Base-by-base conservation (phyloP, 1,140 invertebrate species). In the Sweltsa coloradensis region DNA sequence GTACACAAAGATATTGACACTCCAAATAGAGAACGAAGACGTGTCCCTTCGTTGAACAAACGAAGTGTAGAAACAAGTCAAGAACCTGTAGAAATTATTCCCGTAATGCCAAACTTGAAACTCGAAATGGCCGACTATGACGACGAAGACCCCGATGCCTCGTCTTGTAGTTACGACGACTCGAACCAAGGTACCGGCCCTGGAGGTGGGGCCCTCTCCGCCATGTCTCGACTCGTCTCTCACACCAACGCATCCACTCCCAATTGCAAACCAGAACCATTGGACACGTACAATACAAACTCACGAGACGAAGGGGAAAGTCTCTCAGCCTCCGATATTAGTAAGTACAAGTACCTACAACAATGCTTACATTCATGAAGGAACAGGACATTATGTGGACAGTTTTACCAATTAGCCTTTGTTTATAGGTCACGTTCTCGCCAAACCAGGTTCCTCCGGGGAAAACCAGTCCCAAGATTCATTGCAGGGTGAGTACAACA, bases 61-160 rank as follows among this genome's bases (percentile, higher is more conserved):
- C 27, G 23, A 11, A 22, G 6, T 45, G 16, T 11, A 11, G 22
- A 9, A n/a, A 34, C 47, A 29, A 49, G 41, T 29, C 14, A 11
- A 2, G 36, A 69, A 49, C 66, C 67, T 0, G 65, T 69, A 18
- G 67, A 70, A 59, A 68, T 69, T 51, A 69, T 69, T 49, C 67
- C 67, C 11, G 53, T 70, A 5, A 66, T 70, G 64, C 66, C 67
- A 51, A 68, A 67, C 51, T 55, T 69, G 13, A 69, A 70, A 51
- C 26, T 69, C 34, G 67, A 69, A 55, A 68, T 68, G 62, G 65
- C 67, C 16, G 67, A 68, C 52, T 69, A 69, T 40, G 51, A 67
- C 45, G 67, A 69, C 41, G 63, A 67, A 29, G 41, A 49, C 18
- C 29, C 27, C n/a, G 26, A 34, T 45, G 31, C 19, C n/a, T 46